phyloP scores from a whole-genome alignment of 2,113 vertebrate genomes.

The Recurvirostra avosetta region DNA sequence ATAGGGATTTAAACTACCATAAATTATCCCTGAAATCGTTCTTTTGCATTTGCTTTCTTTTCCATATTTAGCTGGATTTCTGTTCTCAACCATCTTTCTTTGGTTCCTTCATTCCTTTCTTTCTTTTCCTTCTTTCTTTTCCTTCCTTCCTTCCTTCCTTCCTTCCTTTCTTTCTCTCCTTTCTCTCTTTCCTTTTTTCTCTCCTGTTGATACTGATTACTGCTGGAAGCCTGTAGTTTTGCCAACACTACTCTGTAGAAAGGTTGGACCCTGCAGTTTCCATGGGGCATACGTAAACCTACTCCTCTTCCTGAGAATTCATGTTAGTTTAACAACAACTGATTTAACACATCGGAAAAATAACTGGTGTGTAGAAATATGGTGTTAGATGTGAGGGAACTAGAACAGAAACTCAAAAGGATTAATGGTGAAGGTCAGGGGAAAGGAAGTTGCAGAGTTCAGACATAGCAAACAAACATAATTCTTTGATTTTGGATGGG shows the following conservation, averaged over 20 bases:
- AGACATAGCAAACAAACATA: background rate
- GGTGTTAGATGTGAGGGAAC: background rate
- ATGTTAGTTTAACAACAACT: background rate
- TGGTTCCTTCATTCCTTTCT: background rate
- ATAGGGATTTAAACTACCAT: slow-evolving; percentile 1
- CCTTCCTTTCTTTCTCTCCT: accelerated
- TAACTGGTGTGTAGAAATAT: background rate
- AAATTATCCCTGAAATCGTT: slow-evolving; percentile 27
- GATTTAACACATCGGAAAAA: background rate
- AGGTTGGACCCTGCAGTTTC: background rate
- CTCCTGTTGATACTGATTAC: background rate
- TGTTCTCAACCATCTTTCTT: background rate
- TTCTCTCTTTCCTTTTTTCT: too few species aligned
- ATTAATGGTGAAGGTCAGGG: background rate
- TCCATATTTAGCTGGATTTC: slow-evolving; percentile 19
- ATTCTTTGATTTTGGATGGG: background rate
- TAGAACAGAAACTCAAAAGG: background rate
- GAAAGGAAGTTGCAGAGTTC: background rate
- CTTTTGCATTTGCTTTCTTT: slow-evolving; percentile 24
- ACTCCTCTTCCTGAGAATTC: background rate
- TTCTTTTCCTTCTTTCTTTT: background rate
- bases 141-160: accelerated
- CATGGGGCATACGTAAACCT: background rate
- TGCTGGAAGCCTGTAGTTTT: background rate
- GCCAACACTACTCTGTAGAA: background rate